Evolutionary conservation across 2,888 invertebrate species (phyloP).

Genomic region (Steinernema carpocapsae): DNA sequence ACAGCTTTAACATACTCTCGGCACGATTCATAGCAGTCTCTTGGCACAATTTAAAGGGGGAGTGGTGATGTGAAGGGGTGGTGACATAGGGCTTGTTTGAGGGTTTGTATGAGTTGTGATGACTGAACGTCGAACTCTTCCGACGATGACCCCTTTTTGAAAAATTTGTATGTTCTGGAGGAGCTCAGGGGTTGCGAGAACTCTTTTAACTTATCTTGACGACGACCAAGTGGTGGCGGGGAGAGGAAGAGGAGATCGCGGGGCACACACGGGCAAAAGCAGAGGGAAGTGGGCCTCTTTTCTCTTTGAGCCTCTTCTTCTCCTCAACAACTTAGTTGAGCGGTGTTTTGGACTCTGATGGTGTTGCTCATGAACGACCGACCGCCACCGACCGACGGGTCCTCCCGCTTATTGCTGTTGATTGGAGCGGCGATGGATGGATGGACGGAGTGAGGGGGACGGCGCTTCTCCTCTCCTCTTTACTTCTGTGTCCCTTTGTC

Average conservation of each 20-base stretch:
- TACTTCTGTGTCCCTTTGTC: background rate
- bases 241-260: too few relatives aligned
- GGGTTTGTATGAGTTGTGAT: conserved; percentile 3
- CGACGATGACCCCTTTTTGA: background rate
- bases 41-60: background rate
- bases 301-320: background rate
- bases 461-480: background rate
- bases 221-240: too few relatives aligned
- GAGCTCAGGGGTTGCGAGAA: too few relatives aligned
- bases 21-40: too few relatives aligned
- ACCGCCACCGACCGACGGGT: background rate
- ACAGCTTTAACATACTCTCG: too few relatives aligned
- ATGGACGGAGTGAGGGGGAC: background rate
- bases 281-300: conserved; percentile 13
- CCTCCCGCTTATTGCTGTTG: background rate
- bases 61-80: background rate
- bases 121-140: too few relatives aligned
- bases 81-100: background rate
- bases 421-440: background rate
- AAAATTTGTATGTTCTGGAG: too few relatives aligned
- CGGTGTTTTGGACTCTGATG: conserved; percentile 25
- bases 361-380: conserved; percentile 6
- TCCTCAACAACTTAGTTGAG: background rate
- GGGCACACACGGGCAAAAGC: background rate
- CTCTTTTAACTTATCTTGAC: too few relatives aligned